Conservation (phyloP, 2,113 vertebrate genomes). For the Phainopepla nitens region DNA sequence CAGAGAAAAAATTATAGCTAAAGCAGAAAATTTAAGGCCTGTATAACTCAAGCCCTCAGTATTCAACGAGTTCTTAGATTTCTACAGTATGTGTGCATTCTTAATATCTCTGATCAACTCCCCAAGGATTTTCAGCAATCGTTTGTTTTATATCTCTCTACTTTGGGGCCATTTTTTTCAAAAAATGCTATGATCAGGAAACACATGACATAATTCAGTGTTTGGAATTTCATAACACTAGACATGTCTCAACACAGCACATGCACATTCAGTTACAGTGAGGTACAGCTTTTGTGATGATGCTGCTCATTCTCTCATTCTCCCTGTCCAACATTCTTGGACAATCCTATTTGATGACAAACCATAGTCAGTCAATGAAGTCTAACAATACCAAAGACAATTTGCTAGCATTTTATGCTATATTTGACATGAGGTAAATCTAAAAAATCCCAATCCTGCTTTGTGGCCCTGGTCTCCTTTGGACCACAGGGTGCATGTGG, state of each 20-base stretch:
- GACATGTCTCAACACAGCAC: not conserved
- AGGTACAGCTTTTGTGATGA: not conserved
- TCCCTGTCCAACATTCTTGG: not conserved
- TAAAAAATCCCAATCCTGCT: not conserved
- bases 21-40: not conserved
- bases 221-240: not conserved
- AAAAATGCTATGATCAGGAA: not conserved
- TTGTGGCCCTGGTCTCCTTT: not conserved
- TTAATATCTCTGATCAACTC: not conserved
- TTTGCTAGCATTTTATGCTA: not conserved
- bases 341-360: not conserved
- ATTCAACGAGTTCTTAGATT: not conserved
- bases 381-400: not conserved
- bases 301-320: not conserved
- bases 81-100: not conserved
- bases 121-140: not conserved
- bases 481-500: not conserved
- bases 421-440: not conserved
- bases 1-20: not conserved
- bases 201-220: not conserved
- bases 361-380: not conserved
- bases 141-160: not conserved
- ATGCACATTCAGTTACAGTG: not conserved
- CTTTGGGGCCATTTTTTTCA: not conserved
- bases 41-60: not conserved